Percentiles rank a stretch among this genome's conserved stretches.
Evolutionary conservation across 2,113 vertebrate genomes (phyloP).

Genomic region (Lepus americanus): DNA sequence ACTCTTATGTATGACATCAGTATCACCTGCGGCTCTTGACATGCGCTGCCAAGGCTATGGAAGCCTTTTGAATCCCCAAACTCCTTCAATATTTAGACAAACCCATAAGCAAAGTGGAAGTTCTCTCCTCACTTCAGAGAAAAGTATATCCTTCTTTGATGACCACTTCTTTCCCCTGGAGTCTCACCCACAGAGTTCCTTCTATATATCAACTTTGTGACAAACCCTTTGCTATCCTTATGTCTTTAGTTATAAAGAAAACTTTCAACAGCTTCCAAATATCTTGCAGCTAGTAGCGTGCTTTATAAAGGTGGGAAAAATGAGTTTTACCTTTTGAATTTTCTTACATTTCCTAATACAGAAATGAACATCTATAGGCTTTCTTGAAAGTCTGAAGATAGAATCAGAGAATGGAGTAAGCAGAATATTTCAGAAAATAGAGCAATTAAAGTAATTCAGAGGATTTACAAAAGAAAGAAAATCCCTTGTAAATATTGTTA

Average conservation of each 20-base stretch:
- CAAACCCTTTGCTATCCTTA: not conserved
- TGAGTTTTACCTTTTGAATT: not conserved
- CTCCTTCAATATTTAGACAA: no score
- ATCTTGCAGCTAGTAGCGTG: not conserved
- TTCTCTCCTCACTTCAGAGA: no score
- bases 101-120: no score
- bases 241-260: conserved; percentile 12
- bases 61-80: no score
- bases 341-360: not conserved
- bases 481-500: not conserved
- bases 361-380: not conserved
- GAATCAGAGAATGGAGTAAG: conserved; percentile 27
- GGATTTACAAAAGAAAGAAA: conserved; percentile 16
- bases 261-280: not conserved
- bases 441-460: conserved; percentile 46
- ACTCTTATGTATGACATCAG: no score
- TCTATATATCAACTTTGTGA: not conserved
- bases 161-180: no score
- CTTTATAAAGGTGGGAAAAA: not conserved
- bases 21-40: no score
- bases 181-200: no score
- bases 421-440: conserved; percentile 54
- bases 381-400: conserved; percentile 35
- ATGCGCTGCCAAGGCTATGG: no score
- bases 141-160: no score